Percentiles rank a stretch among this genome's conserved stretches.
These are phyloP conservation scores for Oikopleura albicans DNA, from an alignment of 23 tunicate species.

Conservation along the genomic window DNA sequence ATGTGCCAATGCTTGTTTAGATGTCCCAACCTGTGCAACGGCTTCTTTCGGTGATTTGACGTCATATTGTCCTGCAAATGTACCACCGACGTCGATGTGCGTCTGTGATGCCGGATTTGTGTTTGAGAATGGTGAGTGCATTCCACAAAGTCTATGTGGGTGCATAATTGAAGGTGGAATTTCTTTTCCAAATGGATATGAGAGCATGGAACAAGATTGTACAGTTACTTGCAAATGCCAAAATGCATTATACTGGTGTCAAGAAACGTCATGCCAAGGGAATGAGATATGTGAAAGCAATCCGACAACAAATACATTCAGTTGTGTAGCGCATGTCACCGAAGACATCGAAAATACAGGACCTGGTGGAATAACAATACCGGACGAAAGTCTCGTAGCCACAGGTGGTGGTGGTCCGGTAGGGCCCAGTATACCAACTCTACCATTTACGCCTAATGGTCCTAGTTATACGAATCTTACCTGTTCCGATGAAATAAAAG, in stretches of 20 bases:
- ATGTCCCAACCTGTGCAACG: conserved; percentile 18
- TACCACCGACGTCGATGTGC: not conserved
- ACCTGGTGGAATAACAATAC: no score
- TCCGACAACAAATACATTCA: no score
- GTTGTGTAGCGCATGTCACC: no score
- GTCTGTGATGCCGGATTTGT: conserved; percentile 19
- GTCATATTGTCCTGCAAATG: not conserved
- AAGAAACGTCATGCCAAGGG: not conserved
- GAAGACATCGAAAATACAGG: no score
- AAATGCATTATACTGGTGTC: no score
- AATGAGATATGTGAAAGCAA: not conserved
- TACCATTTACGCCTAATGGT: not conserved
- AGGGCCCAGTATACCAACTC: not conserved
- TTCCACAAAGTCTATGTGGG: conserved; percentile 6
- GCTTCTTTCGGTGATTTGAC: not conserved
- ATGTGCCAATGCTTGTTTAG: conserved; percentile 21
- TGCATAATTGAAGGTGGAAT: conserved; percentile 20
- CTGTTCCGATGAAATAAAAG: not conserved
- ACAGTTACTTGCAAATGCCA: no score
- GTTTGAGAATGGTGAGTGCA: conserved; percentile 21
- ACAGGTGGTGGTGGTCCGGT: not conserved
- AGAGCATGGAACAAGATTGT: no score
- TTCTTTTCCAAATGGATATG: conserved; percentile 17
- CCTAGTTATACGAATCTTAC: not conserved
- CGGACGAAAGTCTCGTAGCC: no score